These are phyloP conservation scores for Drosophila multiciliata DNA, from an alignment of 2,888 invertebrate genomes.

Conservation along the genomic window DNA sequence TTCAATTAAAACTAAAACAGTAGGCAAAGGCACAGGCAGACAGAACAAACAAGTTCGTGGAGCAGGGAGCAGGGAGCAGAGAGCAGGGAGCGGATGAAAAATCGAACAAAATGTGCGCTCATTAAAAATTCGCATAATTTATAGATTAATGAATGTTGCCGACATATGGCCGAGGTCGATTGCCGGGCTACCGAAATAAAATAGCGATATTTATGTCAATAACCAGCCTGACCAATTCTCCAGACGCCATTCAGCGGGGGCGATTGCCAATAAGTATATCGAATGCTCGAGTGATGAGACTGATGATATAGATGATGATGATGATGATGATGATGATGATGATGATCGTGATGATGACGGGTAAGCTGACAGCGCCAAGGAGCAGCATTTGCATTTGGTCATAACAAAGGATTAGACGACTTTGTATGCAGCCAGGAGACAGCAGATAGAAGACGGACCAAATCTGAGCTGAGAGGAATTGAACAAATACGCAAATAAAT, in stretches of 20 bases:
- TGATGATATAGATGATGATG: conserved; percentile 43
- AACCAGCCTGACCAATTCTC: conserved; percentile 9
- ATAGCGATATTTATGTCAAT: conserved; percentile 71
- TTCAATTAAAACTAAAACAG: conserved; percentile 75
- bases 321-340: conserved; percentile 50
- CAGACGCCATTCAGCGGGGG: conserved; percentile 45
- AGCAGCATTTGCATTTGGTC: conserved; percentile 55
- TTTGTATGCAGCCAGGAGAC: conserved; percentile 15
- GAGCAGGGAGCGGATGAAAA: conserved; percentile 57
- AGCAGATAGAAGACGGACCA: background rate
- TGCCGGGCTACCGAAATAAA: conserved; percentile 76
- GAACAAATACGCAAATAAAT: conserved; percentile 65
- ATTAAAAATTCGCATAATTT: conserved; percentile 82
- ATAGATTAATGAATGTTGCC: conserved; percentile 80
- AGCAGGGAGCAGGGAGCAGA: background rate
- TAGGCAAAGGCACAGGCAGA: conserved; percentile 42
- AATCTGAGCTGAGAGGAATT: conserved; percentile 13
- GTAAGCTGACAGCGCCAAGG: conserved; percentile 41
- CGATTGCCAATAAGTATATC: conserved; percentile 23
- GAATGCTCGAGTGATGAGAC: background rate
- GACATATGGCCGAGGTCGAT: conserved; percentile 64
- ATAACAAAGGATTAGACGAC: conserved; percentile 61
- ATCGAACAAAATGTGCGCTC: conserved; percentile 80
- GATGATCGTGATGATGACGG: conserved; percentile 43
- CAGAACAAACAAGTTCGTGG: conserved; percentile 60